Evolutionary conservation across 1,140 invertebrate genomes (phyloP), one percentile per base, ranked within the genome.

Genomic region (Chironomus striatipennis): DNA sequence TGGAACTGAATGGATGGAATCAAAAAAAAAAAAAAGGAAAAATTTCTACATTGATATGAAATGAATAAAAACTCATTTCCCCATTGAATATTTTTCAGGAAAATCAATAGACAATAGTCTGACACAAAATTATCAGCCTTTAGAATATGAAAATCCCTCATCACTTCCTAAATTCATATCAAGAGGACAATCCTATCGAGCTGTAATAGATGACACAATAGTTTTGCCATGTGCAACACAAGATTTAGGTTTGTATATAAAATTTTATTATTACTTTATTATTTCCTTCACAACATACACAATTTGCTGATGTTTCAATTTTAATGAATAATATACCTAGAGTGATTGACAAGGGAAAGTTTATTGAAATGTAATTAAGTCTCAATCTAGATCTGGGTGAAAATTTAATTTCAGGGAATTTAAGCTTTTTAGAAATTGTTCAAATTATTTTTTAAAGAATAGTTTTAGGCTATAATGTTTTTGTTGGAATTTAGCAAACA

Each of bases 141-240:
- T 57, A 57, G 47, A 57, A 57, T 57, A 57, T 57, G 47, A 57
- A 57, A 57, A n/a, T 57, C 47, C 47, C 47, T 12, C 47, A 57
- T 57, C 47, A 57, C 9, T 57, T 12, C 89, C 89, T 0, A 83
- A 85, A 76, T 90, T 90, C 76, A 77, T 89, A 20, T 89, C 88
- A 0, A 82, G 86, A 73, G 87, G 88, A 0, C 89, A 89, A 77
- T 89, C 86, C 1, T 90, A 88, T 81, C 81, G 87, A 76, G 88
- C 86, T 0, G 88, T 90, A 4, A 87, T 87, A 1, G 88, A 88
- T n/a, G 89, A 90, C 78, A 90, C 87, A 0, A 81, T 90, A 8
- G 83, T 88, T 12, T 80, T 90, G 73, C 89, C 89, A 2, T 90
- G 89, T 77, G 88, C 89, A 83, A 88, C 90, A 1, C 87, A 89